Percentiles rank a stretch among this genome's conserved stretches.
Evolutionary conservation across 2,797 vertebrate genomes (phyloP).

Genomic region (Arctocebus calabarensis): DNA sequence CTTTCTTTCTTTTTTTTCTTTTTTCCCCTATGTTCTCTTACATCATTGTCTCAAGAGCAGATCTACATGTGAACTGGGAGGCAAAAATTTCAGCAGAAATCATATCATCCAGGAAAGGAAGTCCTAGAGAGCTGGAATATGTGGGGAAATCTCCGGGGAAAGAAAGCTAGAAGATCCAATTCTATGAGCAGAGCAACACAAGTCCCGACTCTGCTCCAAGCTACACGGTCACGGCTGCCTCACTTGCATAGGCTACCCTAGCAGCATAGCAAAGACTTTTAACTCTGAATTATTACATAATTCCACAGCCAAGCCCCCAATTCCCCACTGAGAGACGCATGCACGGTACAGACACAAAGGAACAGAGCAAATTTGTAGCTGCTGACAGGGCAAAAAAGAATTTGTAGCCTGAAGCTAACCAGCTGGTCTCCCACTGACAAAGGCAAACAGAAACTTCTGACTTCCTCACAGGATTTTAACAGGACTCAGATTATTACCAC

Average conservation of each 20-base stretch:
- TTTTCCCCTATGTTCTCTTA: neutral
- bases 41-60: neutral
- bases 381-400: neutral
- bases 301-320: neutral
- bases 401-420: neutral
- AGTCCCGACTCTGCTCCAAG: neutral
- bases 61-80: neutral
- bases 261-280: neutral
- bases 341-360: neutral
- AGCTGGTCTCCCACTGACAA: neutral
- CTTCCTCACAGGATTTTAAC: neutral
- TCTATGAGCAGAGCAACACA: neutral
- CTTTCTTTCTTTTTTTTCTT: too few species aligned
- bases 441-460: neutral
- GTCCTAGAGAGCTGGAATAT: neutral
- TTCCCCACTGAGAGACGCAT: neutral
- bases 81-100: neutral
- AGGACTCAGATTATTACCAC: neutral
- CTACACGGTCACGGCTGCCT: neutral
- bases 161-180: neutral
- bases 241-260: neutral
- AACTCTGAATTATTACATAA: neutral
- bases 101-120: neutral
- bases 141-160: neutral
- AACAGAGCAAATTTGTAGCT: neutral